Conservation (phyloP, 2,797 vertebrate species). For the Catharus ustulatus region DNA sequence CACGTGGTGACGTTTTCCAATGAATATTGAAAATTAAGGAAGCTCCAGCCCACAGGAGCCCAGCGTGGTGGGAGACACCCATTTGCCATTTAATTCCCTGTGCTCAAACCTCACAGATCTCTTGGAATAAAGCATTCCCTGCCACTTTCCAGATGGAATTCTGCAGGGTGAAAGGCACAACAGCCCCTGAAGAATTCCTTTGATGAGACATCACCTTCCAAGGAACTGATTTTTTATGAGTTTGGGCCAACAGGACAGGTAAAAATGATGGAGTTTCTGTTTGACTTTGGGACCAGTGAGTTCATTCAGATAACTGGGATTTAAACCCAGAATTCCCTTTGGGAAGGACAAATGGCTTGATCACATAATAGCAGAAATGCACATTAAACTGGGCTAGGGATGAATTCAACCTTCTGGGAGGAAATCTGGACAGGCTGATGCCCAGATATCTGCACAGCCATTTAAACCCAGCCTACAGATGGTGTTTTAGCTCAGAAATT, state of each 20-base stretch:
- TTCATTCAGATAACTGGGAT: not conserved
- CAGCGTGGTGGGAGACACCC: fast-evolving
- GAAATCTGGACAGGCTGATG: not conserved
- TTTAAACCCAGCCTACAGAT: not conserved
- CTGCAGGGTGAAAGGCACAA: fast-evolving
- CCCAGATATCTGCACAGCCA: fast-evolving
- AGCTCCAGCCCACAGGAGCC: not conserved
- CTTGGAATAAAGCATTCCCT: not conserved
- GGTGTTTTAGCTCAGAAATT: not conserved
- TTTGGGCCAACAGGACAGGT: not conserved
- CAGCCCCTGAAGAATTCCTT: not conserved
- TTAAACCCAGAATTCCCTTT: not conserved
- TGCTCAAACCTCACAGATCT: not conserved
- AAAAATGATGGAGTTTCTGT: not conserved
- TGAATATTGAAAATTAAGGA: not conserved
- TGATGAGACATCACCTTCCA: not conserved
- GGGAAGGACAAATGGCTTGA: not conserved
- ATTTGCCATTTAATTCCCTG: fast-evolving
- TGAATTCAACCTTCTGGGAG: not conserved
- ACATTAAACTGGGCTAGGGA: not conserved
- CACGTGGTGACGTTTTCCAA: fast-evolving
- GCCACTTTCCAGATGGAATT: not conserved
- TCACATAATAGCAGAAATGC: not conserved
- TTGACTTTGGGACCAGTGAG: not conserved
- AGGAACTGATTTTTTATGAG: not conserved